Evolutionary conservation across 2,113 vertebrate genomes (phyloP), one percentile per base, ranked within the genome.

Genomic region (Zosterops borbonicus): DNA sequence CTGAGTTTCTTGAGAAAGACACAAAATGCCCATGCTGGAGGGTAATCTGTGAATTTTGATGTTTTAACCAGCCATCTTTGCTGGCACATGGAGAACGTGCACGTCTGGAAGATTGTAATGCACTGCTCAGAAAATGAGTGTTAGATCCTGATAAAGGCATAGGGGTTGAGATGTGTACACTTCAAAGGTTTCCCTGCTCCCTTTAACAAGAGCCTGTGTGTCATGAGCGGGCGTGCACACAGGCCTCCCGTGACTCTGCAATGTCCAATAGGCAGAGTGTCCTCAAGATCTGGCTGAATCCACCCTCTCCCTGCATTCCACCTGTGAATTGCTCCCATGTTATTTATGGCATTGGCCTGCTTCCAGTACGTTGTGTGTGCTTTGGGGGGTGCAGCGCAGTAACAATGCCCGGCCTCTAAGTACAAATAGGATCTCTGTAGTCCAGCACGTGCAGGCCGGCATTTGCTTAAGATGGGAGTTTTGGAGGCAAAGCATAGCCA

Each of bases 341-440:
- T 92, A 86, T 93, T 94, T 93, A 83, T 75, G 79, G 64, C 15
- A 8, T 18, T 93, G 90, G 83, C 76, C 41, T 7, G 2, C 47
- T 92, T 90, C 93, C 95, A 83, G 25, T 17, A 16, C 0, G 2
- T 17, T 44, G 52, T 96, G 73, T 95, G 90, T 86, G 63, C 90
- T 80, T 90, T 56, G 90, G 64, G 52, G 88, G 83, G 76, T 95
- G 85, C 93, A 95, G 75, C 14, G 5, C 63, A 83, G 4, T 70
- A 70, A 90, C 90, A 95, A 44, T 92, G 85, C 79, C 75, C 52
- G 44, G 60, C 71, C 50, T 88, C 29, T 4, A 33, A 70, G 85
- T 93, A 78, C 94, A 93, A 90, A 90, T 86, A 77, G 88, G 64
- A 83, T 89, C 73, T 92, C 90, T 81, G 49, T 55, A 86, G 88